Evolutionary conservation across 2,888 invertebrate genomes (phyloP).

Genomic region (Dicyrtomina minuta): DNA sequence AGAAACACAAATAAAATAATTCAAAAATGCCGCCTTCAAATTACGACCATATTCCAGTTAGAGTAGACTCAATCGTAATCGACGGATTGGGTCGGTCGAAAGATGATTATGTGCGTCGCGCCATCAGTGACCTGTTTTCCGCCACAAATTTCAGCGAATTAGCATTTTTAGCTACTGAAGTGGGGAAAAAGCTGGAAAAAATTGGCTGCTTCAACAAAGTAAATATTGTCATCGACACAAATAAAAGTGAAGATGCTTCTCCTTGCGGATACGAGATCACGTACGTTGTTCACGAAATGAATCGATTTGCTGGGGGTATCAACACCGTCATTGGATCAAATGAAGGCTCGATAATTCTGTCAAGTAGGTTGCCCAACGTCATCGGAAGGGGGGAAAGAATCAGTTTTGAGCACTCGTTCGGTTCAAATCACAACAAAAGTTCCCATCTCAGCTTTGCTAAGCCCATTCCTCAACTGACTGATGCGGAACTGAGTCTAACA

Average conservation of each 20-base stretch:
- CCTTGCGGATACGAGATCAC: slow-evolving; percentile 82
- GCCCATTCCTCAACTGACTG: slow-evolving; percentile 70
- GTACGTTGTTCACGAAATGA: slow-evolving; percentile 80
- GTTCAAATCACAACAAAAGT: slow-evolving; percentile 77
- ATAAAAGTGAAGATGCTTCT: slow-evolving; percentile 73
- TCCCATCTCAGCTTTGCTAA: slow-evolving; percentile 78
- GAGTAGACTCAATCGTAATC: slow-evolving; percentile 81
- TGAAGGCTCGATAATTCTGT: slow-evolving; percentile 79
- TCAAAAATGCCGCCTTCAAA: slow-evolving; percentile 38
- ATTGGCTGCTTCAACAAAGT: slow-evolving; percentile 88
- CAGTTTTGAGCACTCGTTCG: slow-evolving; percentile 80
- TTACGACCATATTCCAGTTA: slow-evolving; percentile 60
- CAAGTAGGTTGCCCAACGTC: slow-evolving; percentile 77
- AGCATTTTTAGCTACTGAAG: slow-evolving; percentile 61
- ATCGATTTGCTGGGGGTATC: slow-evolving; percentile 78
- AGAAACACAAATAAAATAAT: no score
- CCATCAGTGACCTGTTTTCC: slow-evolving; percentile 78
- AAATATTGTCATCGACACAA: slow-evolving; percentile 82
- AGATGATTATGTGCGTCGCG: slow-evolving; percentile 79
- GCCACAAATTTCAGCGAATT: slow-evolving; percentile 81
- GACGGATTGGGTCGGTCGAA: slow-evolving; percentile 84
- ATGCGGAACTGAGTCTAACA: slow-evolving; percentile 55
- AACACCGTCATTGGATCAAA: slow-evolving; percentile 88
- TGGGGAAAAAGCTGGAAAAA: slow-evolving; percentile 72
- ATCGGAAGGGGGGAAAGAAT: slow-evolving; percentile 83